These are phyloP conservation scores for Oreochromis aureus DNA, from an alignment of 2,113 vertebrate genomes.

Conservation along the genomic window DNA sequence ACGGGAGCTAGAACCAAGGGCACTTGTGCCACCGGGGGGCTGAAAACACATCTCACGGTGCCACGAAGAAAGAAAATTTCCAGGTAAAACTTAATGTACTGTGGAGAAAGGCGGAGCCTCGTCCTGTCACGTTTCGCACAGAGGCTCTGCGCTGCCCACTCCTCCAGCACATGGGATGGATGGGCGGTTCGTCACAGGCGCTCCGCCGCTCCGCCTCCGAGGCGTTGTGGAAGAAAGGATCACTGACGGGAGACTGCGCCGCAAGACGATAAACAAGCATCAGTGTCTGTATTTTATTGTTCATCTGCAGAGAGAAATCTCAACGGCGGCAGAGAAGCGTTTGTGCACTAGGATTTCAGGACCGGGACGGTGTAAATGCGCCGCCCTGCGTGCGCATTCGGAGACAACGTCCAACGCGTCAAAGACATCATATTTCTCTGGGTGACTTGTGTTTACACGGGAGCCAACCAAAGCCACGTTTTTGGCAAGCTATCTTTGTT, in stretches of 20 bases:
- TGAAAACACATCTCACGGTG: not conserved
- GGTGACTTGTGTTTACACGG: slow-evolving; percentile 57
- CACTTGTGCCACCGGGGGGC: not conserved
- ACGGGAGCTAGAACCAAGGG: not conserved
- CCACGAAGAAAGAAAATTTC: not conserved
- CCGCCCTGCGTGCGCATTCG: not conserved
- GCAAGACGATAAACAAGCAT: not conserved
- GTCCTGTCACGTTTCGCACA: slow-evolving; percentile 37
- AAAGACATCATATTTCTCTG: slow-evolving; percentile 28
- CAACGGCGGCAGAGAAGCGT: not conserved
- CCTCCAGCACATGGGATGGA: slow-evolving; percentile 40
- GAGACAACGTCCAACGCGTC: not conserved
- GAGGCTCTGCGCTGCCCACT: slow-evolving; percentile 13
- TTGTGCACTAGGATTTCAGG: not conserved
- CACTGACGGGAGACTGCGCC: not conserved
- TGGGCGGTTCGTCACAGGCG: slow-evolving; percentile 37
- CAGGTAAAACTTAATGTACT: not conserved
- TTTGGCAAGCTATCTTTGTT: slow-evolving; percentile 6
- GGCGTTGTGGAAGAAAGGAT: slow-evolving; percentile 46
- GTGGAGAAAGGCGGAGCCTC: slow-evolving; percentile 26
- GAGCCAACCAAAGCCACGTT: slow-evolving; percentile 56
- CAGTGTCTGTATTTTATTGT: not conserved
- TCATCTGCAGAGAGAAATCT: not conserved
- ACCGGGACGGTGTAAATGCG: not conserved
- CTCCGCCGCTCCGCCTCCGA: slow-evolving; percentile 65